These are phyloP conservation scores for Dunckerocampus dactyliophorus DNA, from an alignment of 2,113 vertebrate genomes.

Conservation along the genomic window DNA sequence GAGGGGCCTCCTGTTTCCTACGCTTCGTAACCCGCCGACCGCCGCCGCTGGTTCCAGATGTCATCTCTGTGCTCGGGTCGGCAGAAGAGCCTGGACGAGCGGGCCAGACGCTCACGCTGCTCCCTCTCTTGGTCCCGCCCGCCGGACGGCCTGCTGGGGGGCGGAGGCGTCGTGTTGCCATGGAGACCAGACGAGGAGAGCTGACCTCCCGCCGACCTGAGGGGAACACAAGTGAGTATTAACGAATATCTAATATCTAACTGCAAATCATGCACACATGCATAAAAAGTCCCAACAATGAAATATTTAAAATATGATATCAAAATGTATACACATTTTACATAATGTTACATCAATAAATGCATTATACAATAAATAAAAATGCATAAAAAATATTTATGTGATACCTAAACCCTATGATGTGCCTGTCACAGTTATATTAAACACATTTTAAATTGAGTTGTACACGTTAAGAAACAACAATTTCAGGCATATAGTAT, in stretches of 20 bases:
- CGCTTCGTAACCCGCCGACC: conserved; percentile 54
- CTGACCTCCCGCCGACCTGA: conserved; percentile 59
- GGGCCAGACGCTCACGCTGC: conserved; percentile 55
- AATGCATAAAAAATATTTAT: no score
- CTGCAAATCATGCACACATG: no score
- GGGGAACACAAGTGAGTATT: not conserved
- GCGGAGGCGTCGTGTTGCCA: conserved; percentile 13
- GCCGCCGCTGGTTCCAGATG: conserved; percentile 67
- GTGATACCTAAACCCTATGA: no score
- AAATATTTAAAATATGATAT: not conserved
- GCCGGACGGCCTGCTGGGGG: not conserved
- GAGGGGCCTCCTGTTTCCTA: conserved; percentile 9
- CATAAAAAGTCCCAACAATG: not conserved
- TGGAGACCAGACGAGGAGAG: conserved; percentile 46
- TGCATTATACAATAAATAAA: not conserved
- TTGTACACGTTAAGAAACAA: no score
- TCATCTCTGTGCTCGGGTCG: conserved; percentile 64
- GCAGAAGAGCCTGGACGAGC: conserved; percentile 64
- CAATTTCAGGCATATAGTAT: no score
- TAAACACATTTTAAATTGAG: not conserved
- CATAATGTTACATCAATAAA: not conserved
- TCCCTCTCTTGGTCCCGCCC: conserved; percentile 40
- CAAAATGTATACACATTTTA: not conserved
- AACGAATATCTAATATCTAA: no score
- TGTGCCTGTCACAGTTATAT: no score